Evolutionary conservation across 2,113 vertebrate species (phyloP).

Genomic region (Chaetodon trifascialis): DNA sequence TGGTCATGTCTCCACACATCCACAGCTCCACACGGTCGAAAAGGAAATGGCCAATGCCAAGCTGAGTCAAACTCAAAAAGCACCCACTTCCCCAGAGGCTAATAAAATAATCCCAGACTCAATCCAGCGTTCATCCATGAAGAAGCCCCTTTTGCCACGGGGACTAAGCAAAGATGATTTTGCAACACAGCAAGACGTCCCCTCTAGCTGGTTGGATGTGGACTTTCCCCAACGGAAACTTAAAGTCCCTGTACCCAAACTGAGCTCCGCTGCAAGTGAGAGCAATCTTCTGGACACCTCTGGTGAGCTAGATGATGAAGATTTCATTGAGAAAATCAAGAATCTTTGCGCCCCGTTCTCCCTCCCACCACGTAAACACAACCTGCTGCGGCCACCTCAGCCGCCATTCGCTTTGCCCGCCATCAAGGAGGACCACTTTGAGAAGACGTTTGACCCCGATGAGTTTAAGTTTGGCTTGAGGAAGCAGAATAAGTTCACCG

Average conservation of each 20-base stretch:
- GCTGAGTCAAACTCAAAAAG: conserved; percentile 37
- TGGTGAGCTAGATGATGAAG: conserved; percentile 88
- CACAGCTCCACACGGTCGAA: conserved; percentile 10
- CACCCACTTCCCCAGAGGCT: conserved; percentile 7
- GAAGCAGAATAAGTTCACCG: conserved; percentile 79
- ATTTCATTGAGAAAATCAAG: conserved; percentile 92
- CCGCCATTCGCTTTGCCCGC: conserved; percentile 92
- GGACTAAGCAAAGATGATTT: conserved; percentile 58
- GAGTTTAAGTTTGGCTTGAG: conserved; percentile 91
- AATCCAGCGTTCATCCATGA: conserved; percentile 61
- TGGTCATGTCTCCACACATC: conserved; percentile 9
- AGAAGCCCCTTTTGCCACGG: conserved; percentile 45
- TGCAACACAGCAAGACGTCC: conserved; percentile 53
- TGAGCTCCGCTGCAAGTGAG: conserved; percentile 84
- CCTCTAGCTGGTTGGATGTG: conserved; percentile 78
- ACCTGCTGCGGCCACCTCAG: conserved; percentile 83
- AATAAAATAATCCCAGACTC: conserved; percentile 45
- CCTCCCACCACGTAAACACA: conserved; percentile 91
- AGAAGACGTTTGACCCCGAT: conserved; percentile 92
- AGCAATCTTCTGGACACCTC: conserved; percentile 87
- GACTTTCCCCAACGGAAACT: conserved; percentile 71
- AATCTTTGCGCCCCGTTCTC: conserved; percentile 88
- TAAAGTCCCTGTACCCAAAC: conserved; percentile 64
- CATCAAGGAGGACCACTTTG: conserved; percentile 91
- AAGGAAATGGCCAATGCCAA: conserved; percentile 29